Evolutionary conservation across 2,113 vertebrate species (phyloP), one percentile per base, ranked within the genome.

Genomic region (Falco punctatus): DNA sequence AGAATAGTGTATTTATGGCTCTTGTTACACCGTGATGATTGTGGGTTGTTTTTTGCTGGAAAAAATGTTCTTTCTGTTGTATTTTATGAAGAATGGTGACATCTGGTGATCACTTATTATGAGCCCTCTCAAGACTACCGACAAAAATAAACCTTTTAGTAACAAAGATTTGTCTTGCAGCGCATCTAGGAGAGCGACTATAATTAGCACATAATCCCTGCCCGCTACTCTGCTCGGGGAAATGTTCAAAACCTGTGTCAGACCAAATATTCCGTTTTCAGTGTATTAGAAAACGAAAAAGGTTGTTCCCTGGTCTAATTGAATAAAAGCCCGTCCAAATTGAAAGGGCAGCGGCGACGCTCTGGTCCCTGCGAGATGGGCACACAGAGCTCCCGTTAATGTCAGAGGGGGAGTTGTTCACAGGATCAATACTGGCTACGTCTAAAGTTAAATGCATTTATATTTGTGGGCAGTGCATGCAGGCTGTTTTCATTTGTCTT

Each of bases 81-180:
- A 26, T 84, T 93, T 92, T 89, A 65, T 89, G 88, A 94, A 81
- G 80, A 91, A 91, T 86, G 69, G 65, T 96, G 94, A 94, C 86
- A 95, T 95, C 94, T 95, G 94, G 80, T 93, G 95, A 94, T 92
- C 33, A 13, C 42, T 87, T 84, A 24, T 65, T 92, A 95, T 44
- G 91, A 95, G 28, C 48, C 40, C 64, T 91, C 94, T 92, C 73
- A 91, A 87, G 87, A 46, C 81, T 79, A 59, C 65, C 0, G 20
- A 64, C 72, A 57, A 70, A 84, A 91, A 64, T 40, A 88, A 90
- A 65, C 35, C 69, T 78, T 86, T 71, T 28, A 83, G 72, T 64
- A 52, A 35, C 16, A 67, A 40, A 19, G 88, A 38, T 81, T 85
- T 81, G 51, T 88, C 88, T 78, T 35, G 22, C 3, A 0, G n/a